Base-by-base conservation (phyloP, 23 tunicate genomes). In the Halocynthia roretzi region DNA sequence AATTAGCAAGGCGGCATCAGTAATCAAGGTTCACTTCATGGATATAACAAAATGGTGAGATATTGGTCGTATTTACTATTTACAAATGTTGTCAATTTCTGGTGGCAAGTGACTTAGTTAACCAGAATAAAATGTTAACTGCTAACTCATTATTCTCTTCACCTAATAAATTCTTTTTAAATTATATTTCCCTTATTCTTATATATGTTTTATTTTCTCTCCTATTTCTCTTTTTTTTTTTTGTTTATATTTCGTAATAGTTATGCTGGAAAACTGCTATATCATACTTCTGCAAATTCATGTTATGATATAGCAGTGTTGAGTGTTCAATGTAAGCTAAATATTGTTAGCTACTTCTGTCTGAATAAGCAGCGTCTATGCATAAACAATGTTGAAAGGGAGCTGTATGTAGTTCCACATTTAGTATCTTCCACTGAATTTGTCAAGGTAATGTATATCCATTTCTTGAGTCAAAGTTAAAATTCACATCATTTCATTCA, bases 231-330 rank as follows among this genome's bases (percentile, higher is more conserved):
- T 31, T 31, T 0, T 31, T 31, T n/a, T 0, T 4, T 31, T 31
- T 31, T 31, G 44, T 31, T 31, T 31, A 31, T 31, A 31, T 31
- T 31, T 31, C 4, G 44, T 31, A 31, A 0, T 31, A 74, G 78
- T 12, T 74, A 56, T 10, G 31, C 10, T 10, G 62, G 62, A 8
- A 54, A 52, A 53, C 50, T 74, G 49, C 63, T 74, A n/a, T 74
- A 54, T 74, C 64, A 62, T 17, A 53, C 78, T 50, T 23, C 55
- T 12, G 64, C 54, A 56, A 19, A 9, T 10, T 74, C 78, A 21
- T 62, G 64, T 14, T 74, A 54, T 56, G 78, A 74, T 74, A 14
- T 74, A 8, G 78, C 78, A 20, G 18, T 74, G n/a, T 74, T 74
- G 56, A 74, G 15, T 52, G 63, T 74, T 12, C 10, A 54, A 20